These are phyloP conservation scores for Capitulum mitella DNA, from an alignment of 2,888 invertebrate genomes.

Conservation along the genomic window DNA sequence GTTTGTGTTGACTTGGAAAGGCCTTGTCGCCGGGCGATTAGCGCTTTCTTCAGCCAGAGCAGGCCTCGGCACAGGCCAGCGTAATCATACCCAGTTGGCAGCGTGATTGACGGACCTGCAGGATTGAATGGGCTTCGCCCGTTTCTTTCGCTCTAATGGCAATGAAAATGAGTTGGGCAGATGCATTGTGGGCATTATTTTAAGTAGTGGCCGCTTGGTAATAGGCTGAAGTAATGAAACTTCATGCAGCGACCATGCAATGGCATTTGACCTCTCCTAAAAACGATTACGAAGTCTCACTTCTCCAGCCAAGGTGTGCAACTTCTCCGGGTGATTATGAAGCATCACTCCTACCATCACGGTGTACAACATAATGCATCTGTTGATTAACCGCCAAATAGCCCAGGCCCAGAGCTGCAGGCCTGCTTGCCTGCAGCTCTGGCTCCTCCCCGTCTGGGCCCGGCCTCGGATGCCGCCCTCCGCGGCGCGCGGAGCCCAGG, in stretches of 20 bases:
- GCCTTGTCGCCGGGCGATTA: not conserved
- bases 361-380: not conserved
- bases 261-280: slow-evolving; percentile 9
- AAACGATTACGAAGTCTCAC: too few species aligned
- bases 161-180: not conserved
- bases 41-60: not conserved
- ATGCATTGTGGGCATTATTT: not conserved
- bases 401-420: not conserved
- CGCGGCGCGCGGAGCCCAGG: too few species aligned
- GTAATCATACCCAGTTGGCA: not conserved
- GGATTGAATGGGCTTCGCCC: not conserved
- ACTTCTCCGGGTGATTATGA: not conserved
- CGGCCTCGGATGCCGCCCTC: too few species aligned
- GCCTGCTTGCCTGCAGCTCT: too few species aligned
- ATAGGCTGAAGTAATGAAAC: not conserved
- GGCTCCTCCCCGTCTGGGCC: too few species aligned
- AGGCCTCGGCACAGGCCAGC: not conserved
- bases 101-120: not conserved
- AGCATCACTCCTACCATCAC: not conserved
- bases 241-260: not conserved
- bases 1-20: not conserved
- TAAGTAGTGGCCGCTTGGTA: not conserved
- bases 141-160: not conserved
- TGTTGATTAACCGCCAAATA: not conserved
- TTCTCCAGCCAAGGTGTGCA: too few species aligned